These are phyloP conservation scores for Hydrocynus forskahlii DNA, from an alignment of 2,797 vertebrate genomes.

Conservation along the genomic window DNA sequence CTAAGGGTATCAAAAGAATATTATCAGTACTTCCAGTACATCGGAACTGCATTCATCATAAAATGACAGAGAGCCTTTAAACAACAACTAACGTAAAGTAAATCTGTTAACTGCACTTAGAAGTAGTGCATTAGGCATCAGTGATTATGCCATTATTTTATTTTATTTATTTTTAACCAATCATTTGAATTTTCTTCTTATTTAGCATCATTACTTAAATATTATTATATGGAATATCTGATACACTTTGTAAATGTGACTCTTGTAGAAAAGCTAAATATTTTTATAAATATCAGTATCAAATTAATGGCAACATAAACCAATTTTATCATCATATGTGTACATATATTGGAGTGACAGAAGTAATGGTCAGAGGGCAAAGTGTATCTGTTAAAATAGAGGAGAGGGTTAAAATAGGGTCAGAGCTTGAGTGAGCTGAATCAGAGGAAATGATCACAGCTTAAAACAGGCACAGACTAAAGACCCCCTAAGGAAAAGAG, in stretches of 20 bases:
- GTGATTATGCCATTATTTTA: no score
- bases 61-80: background rate
- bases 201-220: no score
- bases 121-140: background rate
- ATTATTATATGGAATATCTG: no score
- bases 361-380: background rate
- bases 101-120: background rate
- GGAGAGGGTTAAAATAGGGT: background rate
- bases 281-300: no score
- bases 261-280: no score
- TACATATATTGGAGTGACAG: background rate
- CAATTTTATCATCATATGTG: no score
- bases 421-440: background rate
- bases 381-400: background rate
- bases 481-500: constrained; percentile 2
- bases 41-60: background rate
- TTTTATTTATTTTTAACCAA: no score
- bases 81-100: background rate
- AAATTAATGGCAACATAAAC: no score
- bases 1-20: background rate
- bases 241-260: no score
- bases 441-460: background rate
- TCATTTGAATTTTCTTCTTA: no score
- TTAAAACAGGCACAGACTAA: background rate
- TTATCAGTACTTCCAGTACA: background rate